Conservation (phyloP, 2,113 vertebrate genomes). For the Gobio gobio region DNA sequence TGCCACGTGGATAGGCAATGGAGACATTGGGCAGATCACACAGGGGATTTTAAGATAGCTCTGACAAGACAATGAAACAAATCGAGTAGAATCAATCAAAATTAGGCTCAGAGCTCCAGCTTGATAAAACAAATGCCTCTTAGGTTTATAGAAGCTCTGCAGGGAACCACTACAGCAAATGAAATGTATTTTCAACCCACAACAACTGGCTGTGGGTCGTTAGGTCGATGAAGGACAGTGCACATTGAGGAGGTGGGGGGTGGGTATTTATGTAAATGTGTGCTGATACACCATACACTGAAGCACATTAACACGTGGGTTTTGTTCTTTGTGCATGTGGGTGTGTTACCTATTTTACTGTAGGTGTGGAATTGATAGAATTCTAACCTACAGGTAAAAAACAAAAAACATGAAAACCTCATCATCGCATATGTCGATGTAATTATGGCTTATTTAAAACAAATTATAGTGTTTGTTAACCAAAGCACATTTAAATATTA, state of each 20-base stretch:
- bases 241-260: neutral
- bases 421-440: neutral
- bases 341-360: slow-evolving; percentile 1
- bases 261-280: neutral
- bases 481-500: neutral
- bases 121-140: slow-evolving; percentile 53
- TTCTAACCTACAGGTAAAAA: neutral
- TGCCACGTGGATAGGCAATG: slow-evolving; percentile 16
- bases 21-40: neutral
- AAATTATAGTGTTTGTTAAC: neutral
- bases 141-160: slow-evolving; percentile 37
- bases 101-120: slow-evolving; percentile 41
- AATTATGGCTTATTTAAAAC: neutral
- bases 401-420: neutral
- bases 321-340: slow-evolving; percentile 17
- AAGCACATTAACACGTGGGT: neutral
- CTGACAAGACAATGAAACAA: slow-evolving; percentile 54
- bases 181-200: slow-evolving; percentile 55
- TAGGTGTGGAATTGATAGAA: neutral
- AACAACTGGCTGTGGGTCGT: neutral
- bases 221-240: slow-evolving; percentile 16
- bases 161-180: slow-evolving; percentile 51
- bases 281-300: neutral
- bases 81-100: slow-evolving; percentile 56
- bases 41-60: slow-evolving; percentile 18